A percentile compares a stretch with the other conserved stretches of the same genome.
Evolutionary conservation across 2,797 vertebrate genomes (phyloP).

Genomic region (Mormyrus proboscirostris): DNA sequence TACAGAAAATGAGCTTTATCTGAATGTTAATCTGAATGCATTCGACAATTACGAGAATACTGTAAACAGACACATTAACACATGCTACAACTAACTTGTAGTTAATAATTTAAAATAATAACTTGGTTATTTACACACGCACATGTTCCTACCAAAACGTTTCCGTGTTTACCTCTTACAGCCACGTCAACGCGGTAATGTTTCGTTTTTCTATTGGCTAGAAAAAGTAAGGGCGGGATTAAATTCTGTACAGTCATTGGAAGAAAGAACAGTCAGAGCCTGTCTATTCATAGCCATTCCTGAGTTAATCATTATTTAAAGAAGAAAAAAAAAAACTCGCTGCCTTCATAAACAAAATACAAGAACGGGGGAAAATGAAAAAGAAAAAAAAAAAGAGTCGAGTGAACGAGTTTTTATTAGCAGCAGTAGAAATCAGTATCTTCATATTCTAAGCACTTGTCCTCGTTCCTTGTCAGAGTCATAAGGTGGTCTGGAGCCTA

Average conservation of each 20-base stretch:
- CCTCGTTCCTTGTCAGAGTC: neutral
- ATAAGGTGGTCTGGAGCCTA: neutral
- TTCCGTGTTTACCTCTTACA: constrained; percentile 53
- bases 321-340: neutral
- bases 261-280: neutral
- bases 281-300: neutral
- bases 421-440: neutral
- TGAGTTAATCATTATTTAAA: neutral
- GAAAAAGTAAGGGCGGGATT: neutral
- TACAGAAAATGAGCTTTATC: neutral
- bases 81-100: neutral
- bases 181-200: constrained; percentile 30
- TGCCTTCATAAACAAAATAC: neutral
- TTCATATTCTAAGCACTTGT: neutral
- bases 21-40: neutral
- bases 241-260: neutral
- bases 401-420: neutral
- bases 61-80: neutral
- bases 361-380: neutral
- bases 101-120: neutral
- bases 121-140: neutral
- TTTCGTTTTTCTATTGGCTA: constrained; percentile 46
- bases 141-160: neutral
- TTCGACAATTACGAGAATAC: neutral
- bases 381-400: neutral